Evolutionary conservation across 2,797 vertebrate genomes (phyloP), one percentile per base, ranked within the genome.

Genomic region (Harpagifer antarcticus): DNA sequence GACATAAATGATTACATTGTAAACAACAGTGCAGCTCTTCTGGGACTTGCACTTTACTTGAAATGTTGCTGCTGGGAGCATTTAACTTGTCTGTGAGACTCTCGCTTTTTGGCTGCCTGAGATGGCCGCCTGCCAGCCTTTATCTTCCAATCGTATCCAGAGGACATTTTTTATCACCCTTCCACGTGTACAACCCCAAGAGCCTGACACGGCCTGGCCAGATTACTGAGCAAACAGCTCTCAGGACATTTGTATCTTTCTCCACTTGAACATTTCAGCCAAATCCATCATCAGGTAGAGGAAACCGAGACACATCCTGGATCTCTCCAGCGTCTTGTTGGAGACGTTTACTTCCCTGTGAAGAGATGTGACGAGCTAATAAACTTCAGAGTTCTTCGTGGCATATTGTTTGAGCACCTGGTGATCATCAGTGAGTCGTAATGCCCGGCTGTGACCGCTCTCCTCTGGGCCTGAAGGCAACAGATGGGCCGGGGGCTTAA

Each of bases 401-500:
- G 43, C 69, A 48, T 40, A 57, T 59, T 49, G 74, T 54, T 20
- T n/a, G 56, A 79, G 76, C 78, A 82, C 73, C 53, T 40, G 76
- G 75, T 55, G 72, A 74, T 81, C 59, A 44, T 72, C 64, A 44
- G 61, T 76, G 52, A 58, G 71, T 74, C 2, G 49, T 80, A 68
- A 69, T 54, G 66, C 71, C 80, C 76, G 61, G 56, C 82, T 48
- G 49, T 71, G 77, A 65, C 67, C 69, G 27, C 31, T 61, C 72
- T 76, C 73, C 65, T 10, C 27, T 58, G 73, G 60, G 70, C 62
- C 69, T 83, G 79, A 88, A 73, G 75, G 82, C 78, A 83, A 86
- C 91, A 91, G 91, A 93, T 93, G 90, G 89, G 37, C 60, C 45
- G 19, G 62, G 64, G 59, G 69, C 73, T 88, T 84, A 81, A 74